Percentiles rank a stretch among this genome's conserved stretches.
Evolutionary conservation across 2,113 vertebrate species (phyloP).

Genomic region (Psittacara wagleri): DNA sequence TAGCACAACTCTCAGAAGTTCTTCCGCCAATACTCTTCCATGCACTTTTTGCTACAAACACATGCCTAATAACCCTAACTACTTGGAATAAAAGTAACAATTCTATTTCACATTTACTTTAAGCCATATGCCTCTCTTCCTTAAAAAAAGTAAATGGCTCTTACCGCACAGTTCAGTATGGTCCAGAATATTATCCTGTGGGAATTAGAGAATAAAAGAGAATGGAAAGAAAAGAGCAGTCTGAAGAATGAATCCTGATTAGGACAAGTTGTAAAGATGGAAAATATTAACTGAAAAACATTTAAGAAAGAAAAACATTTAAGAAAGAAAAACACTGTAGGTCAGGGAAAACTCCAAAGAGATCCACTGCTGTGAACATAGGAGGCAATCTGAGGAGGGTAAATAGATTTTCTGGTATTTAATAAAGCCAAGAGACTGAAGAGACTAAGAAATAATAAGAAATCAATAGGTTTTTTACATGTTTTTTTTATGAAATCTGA

Average conservation of each 20-base stretch:
- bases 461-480: fast-evolving
- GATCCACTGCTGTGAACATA: neutral
- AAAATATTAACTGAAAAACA: neutral
- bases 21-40: neutral
- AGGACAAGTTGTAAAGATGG: neutral
- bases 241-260: neutral
- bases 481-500: neutral
- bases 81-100: neutral
- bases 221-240: neutral
- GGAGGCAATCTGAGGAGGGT: neutral
- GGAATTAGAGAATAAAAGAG: neutral
- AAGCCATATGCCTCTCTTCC: neutral
- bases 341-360: neutral
- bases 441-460: neutral
- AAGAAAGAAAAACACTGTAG: neutral
- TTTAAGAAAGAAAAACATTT: neutral
- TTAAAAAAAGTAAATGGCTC: neutral
- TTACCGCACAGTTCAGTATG: fast-evolving
- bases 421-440: neutral
- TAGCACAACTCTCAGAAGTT: neutral
- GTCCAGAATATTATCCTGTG: neutral
- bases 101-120: neutral
- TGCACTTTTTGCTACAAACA: neutral
- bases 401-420: neutral
- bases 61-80: neutral